These are phyloP conservation scores for Clepsis dumicolana DNA, from an alignment of 2,888 invertebrate species.

Conservation along the genomic window DNA sequence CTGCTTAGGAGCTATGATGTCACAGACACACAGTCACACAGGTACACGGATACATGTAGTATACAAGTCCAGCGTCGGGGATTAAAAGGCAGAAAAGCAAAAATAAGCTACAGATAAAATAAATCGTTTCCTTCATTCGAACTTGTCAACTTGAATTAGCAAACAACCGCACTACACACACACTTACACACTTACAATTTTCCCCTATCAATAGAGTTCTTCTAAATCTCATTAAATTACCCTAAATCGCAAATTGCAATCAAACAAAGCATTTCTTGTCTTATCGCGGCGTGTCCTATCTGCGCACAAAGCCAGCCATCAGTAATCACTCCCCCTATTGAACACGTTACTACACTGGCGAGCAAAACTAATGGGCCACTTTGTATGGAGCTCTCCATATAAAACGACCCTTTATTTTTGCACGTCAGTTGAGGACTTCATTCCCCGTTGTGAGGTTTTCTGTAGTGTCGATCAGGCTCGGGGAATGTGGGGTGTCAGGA, in stretches of 20 bases:
- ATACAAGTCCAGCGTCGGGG: too few species aligned
- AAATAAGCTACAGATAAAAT: too few species aligned
- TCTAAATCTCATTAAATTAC: constrained; percentile 30
- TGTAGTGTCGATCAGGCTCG: constrained; percentile 13
- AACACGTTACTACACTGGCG: constrained; percentile 54
- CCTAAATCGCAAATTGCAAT: constrained; percentile 42
- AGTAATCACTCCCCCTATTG: constrained; percentile 70
- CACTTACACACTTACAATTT: too few species aligned
- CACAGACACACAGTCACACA: too few species aligned
- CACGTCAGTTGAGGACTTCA: constrained; percentile 55
- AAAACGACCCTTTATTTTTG: too few species aligned
- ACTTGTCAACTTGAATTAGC: neutral
- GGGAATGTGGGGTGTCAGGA: constrained; percentile 60
- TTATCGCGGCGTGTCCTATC: constrained; percentile 60
- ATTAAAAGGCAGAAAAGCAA: too few species aligned
- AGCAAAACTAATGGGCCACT: too few species aligned
- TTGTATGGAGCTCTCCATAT: too few species aligned
- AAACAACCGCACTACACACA: neutral
- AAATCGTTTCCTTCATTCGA: too few species aligned
- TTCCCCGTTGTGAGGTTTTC: constrained; percentile 48
- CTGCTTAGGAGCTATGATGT: too few species aligned
- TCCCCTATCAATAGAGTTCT: constrained; percentile 23
- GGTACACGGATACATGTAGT: too few species aligned
- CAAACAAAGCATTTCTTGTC: constrained; percentile 43
- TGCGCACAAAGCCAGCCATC: constrained; percentile 65